phyloP scores from a whole-genome alignment of 1,140 invertebrate species.

The Papilio aristodemus region DNA sequence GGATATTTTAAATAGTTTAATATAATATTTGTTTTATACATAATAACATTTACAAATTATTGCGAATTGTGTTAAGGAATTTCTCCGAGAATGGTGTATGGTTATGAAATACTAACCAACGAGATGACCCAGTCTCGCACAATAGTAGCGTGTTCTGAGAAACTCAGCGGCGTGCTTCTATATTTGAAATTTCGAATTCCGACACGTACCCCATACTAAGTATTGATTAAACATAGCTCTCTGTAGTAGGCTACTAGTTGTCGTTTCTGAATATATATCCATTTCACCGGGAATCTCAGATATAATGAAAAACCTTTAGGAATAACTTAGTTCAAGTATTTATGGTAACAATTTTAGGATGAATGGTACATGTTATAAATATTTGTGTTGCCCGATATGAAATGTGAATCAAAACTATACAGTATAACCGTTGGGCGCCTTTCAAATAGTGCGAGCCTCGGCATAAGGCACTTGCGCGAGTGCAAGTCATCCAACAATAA shows the following conservation, averaged over 20 bases:
- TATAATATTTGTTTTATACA: too few species aligned
- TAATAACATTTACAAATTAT: too few species aligned
- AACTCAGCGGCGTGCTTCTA: neutral
- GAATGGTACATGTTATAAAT: constrained; percentile 21
- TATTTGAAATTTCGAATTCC: neutral
- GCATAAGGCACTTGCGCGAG: constrained; percentile 61
- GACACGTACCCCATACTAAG: neutral
- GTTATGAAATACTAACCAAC: too few species aligned
- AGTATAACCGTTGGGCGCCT: constrained; percentile 50
- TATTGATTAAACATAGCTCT: neutral
- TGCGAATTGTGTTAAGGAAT: too few species aligned
- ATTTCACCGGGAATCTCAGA: neutral
- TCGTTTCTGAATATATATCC: neutral
- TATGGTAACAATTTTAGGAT: constrained; percentile 12
- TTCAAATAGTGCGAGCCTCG: constrained; percentile 15
- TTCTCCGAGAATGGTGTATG: too few species aligned
- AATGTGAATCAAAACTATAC: constrained; percentile 40
- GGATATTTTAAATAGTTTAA: too few species aligned
- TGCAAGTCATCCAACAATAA: constrained; percentile 78
- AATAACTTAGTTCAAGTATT: neutral
- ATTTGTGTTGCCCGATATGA: constrained; percentile 10
- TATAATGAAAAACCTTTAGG: too few species aligned
- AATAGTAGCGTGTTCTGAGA: neutral
- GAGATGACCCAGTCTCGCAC: too few species aligned
- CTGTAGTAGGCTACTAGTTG: constrained; percentile 1